These are phyloP conservation scores for Machimus atricapillus DNA, from an alignment of 2,888 invertebrate species.

Conservation along the genomic window DNA sequence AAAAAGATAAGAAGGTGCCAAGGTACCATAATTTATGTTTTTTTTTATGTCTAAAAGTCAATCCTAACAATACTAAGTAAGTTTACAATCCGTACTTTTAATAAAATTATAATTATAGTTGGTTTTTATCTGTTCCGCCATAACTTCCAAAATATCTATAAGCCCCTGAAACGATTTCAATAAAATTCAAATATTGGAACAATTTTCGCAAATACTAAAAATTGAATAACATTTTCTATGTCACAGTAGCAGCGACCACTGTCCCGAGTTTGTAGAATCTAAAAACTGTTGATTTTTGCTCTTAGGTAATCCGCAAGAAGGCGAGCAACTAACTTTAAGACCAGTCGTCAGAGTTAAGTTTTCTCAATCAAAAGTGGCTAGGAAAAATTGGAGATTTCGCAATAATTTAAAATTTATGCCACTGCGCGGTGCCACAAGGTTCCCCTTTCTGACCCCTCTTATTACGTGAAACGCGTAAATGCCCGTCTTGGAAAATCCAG, in stretches of 20 bases:
- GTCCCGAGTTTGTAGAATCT: neutral
- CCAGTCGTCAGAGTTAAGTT: neutral
- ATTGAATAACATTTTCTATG: neutral
- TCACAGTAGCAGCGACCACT: neutral
- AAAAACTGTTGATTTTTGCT: neutral
- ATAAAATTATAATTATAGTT: too few species aligned
- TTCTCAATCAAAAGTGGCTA: neutral
- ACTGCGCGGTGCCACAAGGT: neutral
- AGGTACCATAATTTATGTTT: too few species aligned
- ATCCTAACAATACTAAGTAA: too few species aligned
- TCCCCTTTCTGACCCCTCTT: neutral
- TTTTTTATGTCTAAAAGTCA: too few species aligned
- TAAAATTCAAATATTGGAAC: too few species aligned
- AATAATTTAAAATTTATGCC: conserved; percentile 7
- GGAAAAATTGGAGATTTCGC: conserved; percentile 16
- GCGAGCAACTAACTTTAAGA: neutral
- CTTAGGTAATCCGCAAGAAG: neutral
- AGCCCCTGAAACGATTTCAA: too few species aligned
- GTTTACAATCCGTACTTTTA: too few species aligned
- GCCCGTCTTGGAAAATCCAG: conserved; percentile 5
- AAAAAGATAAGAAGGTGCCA: too few species aligned
- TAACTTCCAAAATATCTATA: too few species aligned
- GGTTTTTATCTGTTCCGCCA: too few species aligned
- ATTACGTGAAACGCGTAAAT: conserved; percentile 3
- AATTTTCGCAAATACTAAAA: too few species aligned